Evolutionary conservation across 2,797 vertebrate genomes (phyloP).

Genomic region (Sebastes jordani): DNA sequence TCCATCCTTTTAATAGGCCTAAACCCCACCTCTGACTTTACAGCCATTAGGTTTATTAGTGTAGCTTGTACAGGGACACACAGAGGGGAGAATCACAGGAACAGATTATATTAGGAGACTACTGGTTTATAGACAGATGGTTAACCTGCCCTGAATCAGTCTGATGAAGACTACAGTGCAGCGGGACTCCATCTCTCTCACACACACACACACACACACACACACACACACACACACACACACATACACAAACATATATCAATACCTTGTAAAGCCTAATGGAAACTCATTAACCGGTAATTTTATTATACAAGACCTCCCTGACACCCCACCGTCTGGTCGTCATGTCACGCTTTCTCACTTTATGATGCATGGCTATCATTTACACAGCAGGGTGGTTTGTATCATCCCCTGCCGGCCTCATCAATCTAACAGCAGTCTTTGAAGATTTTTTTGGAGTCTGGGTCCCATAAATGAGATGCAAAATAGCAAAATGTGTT

Average conservation of each 20-base stretch:
- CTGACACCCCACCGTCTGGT: slow-evolving; percentile 45
- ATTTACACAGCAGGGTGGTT: slow-evolving; percentile 42
- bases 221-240: neutral
- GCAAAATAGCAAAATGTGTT: slow-evolving; percentile 26
- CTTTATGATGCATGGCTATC: slow-evolving; percentile 49
- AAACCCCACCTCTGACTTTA: slow-evolving; percentile 51
- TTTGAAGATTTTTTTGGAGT: slow-evolving; percentile 22
- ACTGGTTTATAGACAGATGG: slow-evolving; percentile 75
- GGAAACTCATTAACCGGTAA: slow-evolving; percentile 70
- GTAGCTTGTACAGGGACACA: slow-evolving; percentile 27
- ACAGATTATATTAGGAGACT: slow-evolving; percentile 73
- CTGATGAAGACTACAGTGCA: slow-evolving; percentile 46
- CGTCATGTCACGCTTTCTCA: slow-evolving; percentile 38
- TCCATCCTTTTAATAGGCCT: slow-evolving; percentile 59
- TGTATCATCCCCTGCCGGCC: slow-evolving; percentile 13
- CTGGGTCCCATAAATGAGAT: slow-evolving; percentile 22
- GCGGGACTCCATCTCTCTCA: neutral
- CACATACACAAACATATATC: neutral
- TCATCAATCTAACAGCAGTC: slow-evolving; percentile 38
- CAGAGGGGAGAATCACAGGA: slow-evolving; percentile 24
- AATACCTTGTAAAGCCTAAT: slow-evolving; percentile 69
- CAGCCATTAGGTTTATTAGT: slow-evolving; percentile 77
- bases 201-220: neutral
- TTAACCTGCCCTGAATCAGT: slow-evolving; percentile 71
- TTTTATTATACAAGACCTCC: slow-evolving; percentile 64